These are phyloP conservation scores for Magallana ariakensis DNA, from an alignment of 1,140 invertebrate species.

Conservation along the genomic window DNA sequence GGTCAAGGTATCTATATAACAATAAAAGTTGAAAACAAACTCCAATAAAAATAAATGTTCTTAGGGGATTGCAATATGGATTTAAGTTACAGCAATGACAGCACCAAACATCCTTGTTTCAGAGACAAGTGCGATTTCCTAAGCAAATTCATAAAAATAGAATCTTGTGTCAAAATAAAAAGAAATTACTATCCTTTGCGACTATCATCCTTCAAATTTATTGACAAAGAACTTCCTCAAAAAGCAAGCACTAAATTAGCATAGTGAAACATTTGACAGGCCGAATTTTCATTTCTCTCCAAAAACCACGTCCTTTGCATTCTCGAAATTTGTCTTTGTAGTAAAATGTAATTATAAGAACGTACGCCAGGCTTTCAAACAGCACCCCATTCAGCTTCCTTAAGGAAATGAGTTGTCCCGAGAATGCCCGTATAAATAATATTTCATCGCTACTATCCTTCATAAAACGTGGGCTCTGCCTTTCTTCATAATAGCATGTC, in stretches of 20 bases:
- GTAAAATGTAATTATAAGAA: constrained; percentile 50
- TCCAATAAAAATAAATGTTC: no score
- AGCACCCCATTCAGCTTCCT: constrained; percentile 51
- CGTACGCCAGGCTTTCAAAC: constrained; percentile 34
- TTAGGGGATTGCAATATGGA: no score
- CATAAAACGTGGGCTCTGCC: constrained; percentile 46
- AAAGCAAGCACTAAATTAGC: constrained; percentile 10
- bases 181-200: constrained; percentile 11
- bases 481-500: constrained; percentile 52
- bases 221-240: constrained; percentile 14
- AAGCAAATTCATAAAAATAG: constrained; percentile 5
- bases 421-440: constrained; percentile 57
- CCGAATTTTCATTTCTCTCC: constrained; percentile 17
- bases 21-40: no score
- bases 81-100: no score
- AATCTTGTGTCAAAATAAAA: constrained; percentile 28
- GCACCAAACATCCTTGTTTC: no score
- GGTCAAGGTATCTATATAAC: no score
- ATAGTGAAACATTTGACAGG: constrained; percentile 7
- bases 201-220: constrained; percentile 25
- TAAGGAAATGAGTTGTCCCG: constrained; percentile 58
- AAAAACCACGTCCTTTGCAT: background rate
- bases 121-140: no score
- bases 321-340: constrained; percentile 9
- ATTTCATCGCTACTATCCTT: constrained; percentile 38